Evolutionary conservation across 37 sponge, comb jelly and placozoan genomes (phyloP), one percentile per base, ranked within the genome.

Genomic region (Lycopodina hypogea): DNA sequence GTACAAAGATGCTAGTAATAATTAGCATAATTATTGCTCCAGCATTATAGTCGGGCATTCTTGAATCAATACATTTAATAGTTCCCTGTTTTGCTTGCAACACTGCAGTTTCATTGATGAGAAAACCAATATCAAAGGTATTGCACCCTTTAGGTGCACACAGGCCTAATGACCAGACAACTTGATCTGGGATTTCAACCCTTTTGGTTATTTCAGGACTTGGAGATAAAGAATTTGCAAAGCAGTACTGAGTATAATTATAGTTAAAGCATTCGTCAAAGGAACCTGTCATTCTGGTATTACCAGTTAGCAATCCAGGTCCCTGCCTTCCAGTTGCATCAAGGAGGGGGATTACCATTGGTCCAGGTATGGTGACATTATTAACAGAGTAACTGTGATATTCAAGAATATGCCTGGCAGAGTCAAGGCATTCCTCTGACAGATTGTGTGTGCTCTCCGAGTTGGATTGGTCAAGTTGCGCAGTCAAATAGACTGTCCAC

Each of bases 241-340:
- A 42, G 42, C 90, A 90, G 39, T 88, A 92, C 14, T 64, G 26
- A 39, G 86, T 79, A 19, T 66, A 61, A 4, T 42, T 59, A 34
- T 38, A 19, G 14, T 17, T 24, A 22, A 77, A 48, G 52, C 92
- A 91, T 53, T 91, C 92, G 62, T 91, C 88, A 58, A 83, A 91
- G 45, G 68, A 57, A 19, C 92, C 92, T 23, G 60, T 24, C 50
- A 68, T 35, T 14, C 24, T 69, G 0, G 41, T 28, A 76, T 91
- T 83, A 1, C 92, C 92, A 6, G 51, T 23, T 9, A 91, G 45
- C 8, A 78, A 24, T 9, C 92, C 92, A 48, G 84, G 72, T 23
- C 48, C 56, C 1, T 42, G 35, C 28, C 53, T 73, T 29, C 56
- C 74, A 19, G 56, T 73, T 42, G 74, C 74, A 53, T 73, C 74